These are phyloP conservation scores for Notiomystis cincta DNA, from an alignment of 2,113 vertebrate genomes.

Conservation along the genomic window DNA sequence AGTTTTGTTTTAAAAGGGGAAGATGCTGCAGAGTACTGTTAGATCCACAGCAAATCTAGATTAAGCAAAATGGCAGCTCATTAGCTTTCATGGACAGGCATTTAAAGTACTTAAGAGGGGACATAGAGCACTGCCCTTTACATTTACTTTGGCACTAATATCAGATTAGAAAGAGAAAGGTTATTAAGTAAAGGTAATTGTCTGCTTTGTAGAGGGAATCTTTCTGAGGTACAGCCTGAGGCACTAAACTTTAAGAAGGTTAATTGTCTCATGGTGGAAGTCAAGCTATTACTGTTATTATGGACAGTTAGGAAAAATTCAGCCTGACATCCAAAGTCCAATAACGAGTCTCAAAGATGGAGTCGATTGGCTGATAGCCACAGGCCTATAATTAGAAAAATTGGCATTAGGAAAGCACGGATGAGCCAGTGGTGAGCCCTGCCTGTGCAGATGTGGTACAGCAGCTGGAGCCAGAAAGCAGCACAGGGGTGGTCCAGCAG, in stretches of 20 bases:
- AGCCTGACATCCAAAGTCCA: conserved; percentile 32
- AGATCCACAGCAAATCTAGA: conserved; percentile 19
- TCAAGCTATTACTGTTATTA: conserved; percentile 54
- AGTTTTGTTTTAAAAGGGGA: background rate
- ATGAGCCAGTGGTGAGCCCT: background rate
- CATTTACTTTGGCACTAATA: conserved; percentile 46
- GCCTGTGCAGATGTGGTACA: background rate
- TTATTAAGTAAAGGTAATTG: conserved; percentile 63
- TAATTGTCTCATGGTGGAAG: conserved; percentile 67
- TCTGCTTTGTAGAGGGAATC: conserved; percentile 54
- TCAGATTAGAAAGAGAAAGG: conserved; percentile 52
- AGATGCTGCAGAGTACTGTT: background rate
- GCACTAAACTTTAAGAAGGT: conserved; percentile 60
- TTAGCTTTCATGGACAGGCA: conserved; percentile 47
- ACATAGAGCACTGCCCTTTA: background rate
- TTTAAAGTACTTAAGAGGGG: conserved; percentile 23
- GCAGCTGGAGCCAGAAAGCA: background rate
- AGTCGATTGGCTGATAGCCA: conserved; percentile 17
- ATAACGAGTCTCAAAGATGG: conserved; percentile 23
- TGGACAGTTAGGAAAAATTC: conserved; percentile 46
- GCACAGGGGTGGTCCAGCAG: background rate
- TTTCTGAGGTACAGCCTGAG: conserved; percentile 61
- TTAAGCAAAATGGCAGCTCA: conserved; percentile 58
- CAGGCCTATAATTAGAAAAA: conserved; percentile 5
- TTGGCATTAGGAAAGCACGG: background rate